Base-by-base conservation (phyloP, 2,113 vertebrate genomes). In the Noctilio leporinus region DNA sequence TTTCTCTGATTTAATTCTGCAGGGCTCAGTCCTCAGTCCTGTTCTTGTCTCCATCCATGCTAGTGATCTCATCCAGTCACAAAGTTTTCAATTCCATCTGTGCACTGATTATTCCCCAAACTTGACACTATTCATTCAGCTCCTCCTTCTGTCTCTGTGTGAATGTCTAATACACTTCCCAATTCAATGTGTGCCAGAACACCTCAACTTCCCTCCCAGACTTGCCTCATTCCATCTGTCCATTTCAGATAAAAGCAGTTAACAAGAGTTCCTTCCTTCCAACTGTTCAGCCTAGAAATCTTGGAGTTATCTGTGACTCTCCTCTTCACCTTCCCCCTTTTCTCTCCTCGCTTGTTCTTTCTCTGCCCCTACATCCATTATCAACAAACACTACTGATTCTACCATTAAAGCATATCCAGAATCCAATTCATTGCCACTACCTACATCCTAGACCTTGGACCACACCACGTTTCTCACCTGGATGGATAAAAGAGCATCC, bases 111-210 rank as follows among this genome's bases (percentile, higher is more conserved):
- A 43, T 19, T 35, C 57, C 51, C 22, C 35, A 4, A 12, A 5
- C 57, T 62, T 38, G 19, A 22, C 35, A 5, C 20, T 17, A 17
- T 12, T 3, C 51, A 5, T 43, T 24, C 30, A 16, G 1, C 38
- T 22, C 22, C 35, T 70, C 40, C 10, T 40, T 55, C 43, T 22
- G 4, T 75, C 33, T 59, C 51, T 40, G 4, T 14, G 20, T 26
- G 40, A 20, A 7, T 35, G 47, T 64, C 64, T 64, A 3, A 24
- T 3, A 51, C 51, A 78, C 22, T 24, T 10, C 8, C 16, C n/a
- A 9, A 45, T 38, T 65, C 7, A 14, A 6, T 38, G 4, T 0
- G 0, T 49, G 16, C 51, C 12, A 9, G 6, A 38, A 45, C 24
- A 14, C 70, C 43, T 47, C 26, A 38, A 2, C 55, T n/a, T 51